Base-by-base conservation (phyloP, 2,888 invertebrate species). In the Linnaemya tessellans region DNA sequence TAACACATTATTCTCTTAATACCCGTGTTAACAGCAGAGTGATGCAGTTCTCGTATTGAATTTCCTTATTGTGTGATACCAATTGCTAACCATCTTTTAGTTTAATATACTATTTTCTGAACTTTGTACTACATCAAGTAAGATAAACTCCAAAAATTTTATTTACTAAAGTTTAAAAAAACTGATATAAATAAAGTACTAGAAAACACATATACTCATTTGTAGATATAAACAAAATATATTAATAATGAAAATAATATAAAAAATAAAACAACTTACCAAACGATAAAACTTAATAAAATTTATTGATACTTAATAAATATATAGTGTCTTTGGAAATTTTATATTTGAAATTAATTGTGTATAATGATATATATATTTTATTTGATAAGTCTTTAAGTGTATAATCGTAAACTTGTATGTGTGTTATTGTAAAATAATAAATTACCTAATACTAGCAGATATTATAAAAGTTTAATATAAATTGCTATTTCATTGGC, bases 371-470 rank as follows among this genome's bases (percentile, higher is more conserved):
- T 54, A 46, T 56, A 49, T 20, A 70, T 64, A 49, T 20, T 60
- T 11, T 80, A 74, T 67, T 38, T 73, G 49, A 3, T 75, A 77
- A 54, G 30, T 74, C 56, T 67, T 30, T 49, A 58, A 62, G n/a
- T 30, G 38, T 62, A 62, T 60, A 49, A 46, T 58, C 74, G 73
- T 85, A 82, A 79, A 51, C 54, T 41, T 49, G 35, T 84, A 22
- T 85, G 77, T 84, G 81, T 84, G 25, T 65, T 81, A 41, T 67
- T 79, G 77, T 84, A 83, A 77, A 51, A 64, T 67, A 79, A 41
- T 64, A 77, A 77, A 64, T 43, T 60, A 80, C 74, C 38, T 62
- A 73, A 71, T 41, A 38, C 58, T 60, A 80, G 58, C 49, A 78
- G 64, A 71, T 83, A 84, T 62, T 78, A 56, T 68, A 73, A 25